Evolutionary conservation across 2,113 vertebrate species (phyloP).

Genomic region (Vimba vimba): DNA sequence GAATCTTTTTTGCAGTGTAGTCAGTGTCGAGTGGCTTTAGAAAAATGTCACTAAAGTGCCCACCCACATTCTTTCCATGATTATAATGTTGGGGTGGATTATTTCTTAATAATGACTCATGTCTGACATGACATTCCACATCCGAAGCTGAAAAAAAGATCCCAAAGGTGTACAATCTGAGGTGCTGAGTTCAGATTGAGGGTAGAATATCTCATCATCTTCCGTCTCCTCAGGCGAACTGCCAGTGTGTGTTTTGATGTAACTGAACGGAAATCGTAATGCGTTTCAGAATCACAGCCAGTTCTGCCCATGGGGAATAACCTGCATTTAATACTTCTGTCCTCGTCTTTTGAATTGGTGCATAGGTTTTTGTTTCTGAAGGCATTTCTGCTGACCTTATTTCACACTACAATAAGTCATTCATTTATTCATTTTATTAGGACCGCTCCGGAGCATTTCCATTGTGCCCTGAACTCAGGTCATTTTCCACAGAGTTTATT

Average conservation of each 20-base stretch:
- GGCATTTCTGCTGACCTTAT: neutral
- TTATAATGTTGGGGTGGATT: slow-evolving; percentile 32
- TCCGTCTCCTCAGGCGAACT: neutral
- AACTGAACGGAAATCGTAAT: neutral
- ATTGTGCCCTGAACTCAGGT: neutral
- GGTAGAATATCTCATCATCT: neutral
- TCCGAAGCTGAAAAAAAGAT: neutral
- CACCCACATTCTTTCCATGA: slow-evolving; percentile 45
- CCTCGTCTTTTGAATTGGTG: neutral
- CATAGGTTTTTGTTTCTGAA: neutral
- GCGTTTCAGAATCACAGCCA: neutral
- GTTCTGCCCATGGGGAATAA: neutral
- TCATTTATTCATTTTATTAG: slow-evolving; percentile 6
- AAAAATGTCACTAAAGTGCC: neutral
- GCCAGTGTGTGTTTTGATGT: neutral
- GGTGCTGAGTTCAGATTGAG: neutral
- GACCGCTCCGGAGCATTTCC: neutral
- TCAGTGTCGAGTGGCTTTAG: neutral
- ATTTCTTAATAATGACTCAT: slow-evolving; percentile 5
- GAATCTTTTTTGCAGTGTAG: too few species aligned
- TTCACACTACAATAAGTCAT: neutral
- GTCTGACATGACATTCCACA: neutral
- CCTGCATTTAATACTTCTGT: slow-evolving; percentile 4
- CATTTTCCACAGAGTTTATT: slow-evolving; percentile 2
- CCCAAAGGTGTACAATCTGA: neutral